phyloP scores from a whole-genome alignment of 92 coral and sea anemone genomes.

The Porites cylindrica region DNA sequence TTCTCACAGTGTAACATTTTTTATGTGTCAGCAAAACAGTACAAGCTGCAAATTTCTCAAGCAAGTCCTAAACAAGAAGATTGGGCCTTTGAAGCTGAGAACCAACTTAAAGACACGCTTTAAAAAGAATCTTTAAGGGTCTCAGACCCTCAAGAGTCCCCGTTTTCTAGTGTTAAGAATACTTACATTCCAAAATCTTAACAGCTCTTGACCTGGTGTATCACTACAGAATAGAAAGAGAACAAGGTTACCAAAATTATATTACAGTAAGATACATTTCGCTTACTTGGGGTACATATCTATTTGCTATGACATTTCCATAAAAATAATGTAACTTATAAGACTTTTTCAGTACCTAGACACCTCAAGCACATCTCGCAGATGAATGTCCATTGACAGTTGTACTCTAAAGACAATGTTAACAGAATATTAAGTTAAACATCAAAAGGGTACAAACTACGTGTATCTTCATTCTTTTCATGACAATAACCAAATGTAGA shows the following conservation, averaged over 20 bases:
- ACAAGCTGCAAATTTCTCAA: too few species aligned
- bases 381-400: background rate
- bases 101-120: too few species aligned
- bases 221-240: slow-evolving; percentile 17
- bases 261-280: too few species aligned
- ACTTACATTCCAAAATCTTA: slow-evolving; percentile 49
- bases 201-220: slow-evolving; percentile 36
- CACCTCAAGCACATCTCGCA: slow-evolving; percentile 18
- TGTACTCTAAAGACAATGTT: background rate
- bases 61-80: too few species aligned
- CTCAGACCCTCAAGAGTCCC: too few species aligned
- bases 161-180: background rate
- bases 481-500: background rate
- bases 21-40: too few species aligned
- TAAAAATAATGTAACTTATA: background rate
- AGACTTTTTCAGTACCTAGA: slow-evolving; percentile 7
- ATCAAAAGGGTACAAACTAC: too few species aligned
- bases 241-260: background rate
- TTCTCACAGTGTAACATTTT: too few species aligned
- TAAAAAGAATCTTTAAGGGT: too few species aligned
- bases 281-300: too few species aligned
- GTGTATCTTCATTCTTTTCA: background rate
- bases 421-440: background rate
- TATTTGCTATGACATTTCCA: background rate
- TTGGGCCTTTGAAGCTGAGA: too few species aligned